These are phyloP conservation scores for Polietes domitor DNA, from an alignment of 2,888 invertebrate species.

Conservation along the genomic window DNA sequence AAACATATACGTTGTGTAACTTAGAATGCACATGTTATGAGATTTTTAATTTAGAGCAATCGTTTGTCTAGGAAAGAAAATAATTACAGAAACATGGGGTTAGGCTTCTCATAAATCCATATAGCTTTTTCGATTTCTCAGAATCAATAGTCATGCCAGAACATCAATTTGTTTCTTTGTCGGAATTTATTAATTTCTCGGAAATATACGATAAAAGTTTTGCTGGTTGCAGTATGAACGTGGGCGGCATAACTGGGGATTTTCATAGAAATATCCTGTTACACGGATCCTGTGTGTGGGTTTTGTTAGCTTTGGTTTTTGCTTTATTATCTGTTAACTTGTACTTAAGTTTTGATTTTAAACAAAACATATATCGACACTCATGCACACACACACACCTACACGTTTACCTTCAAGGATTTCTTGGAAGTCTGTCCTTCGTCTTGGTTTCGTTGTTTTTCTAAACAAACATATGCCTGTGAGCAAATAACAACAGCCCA, in stretches of 20 bases:
- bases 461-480: slow-evolving; percentile 34
- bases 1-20: no score
- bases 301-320: slow-evolving; percentile 22
- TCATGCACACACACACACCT: neutral
- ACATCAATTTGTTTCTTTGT: no score
- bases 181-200: no score
- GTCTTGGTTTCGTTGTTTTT: slow-evolving; percentile 7
- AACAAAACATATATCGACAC: neutral
- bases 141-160: no score
- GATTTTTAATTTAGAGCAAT: no score
- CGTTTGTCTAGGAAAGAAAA: no score
- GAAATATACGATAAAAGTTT: neutral
- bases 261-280: slow-evolving; percentile 22
- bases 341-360: slow-evolving; percentile 50
- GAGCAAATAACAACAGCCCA: slow-evolving; percentile 6
- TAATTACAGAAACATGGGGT: no score
- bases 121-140: no score
- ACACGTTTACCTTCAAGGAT: neutral
- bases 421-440: neutral
- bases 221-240: neutral
- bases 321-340: slow-evolving; percentile 51
- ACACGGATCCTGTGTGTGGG: neutral
- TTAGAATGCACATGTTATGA: no score
- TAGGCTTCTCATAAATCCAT: no score
- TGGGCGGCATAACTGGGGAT: neutral